Conservation (phyloP, 2,888 invertebrate species). For the Blomia tropicalis region DNA sequence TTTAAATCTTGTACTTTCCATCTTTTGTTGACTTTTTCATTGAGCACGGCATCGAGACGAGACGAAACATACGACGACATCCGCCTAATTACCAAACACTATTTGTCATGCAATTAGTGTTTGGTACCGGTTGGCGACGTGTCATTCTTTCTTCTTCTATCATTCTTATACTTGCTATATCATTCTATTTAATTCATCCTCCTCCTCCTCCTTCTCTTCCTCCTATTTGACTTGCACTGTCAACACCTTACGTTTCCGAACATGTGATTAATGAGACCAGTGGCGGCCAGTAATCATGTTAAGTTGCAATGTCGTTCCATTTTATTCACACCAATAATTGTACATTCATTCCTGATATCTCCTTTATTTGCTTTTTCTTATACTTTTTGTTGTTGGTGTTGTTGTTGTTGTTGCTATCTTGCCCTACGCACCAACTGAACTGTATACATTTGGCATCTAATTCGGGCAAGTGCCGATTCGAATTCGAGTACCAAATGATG, state of each 20-base stretch:
- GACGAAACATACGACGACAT: too few relatives aligned
- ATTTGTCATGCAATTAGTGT: constrained; percentile 12
- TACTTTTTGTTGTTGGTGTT: background rate
- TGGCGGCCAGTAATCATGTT: constrained; percentile 6
- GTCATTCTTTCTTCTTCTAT: too few relatives aligned
- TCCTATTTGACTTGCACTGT: background rate
- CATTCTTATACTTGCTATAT: too few relatives aligned
- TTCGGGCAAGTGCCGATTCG: too few relatives aligned
- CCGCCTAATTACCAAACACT: too few relatives aligned
- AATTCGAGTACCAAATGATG: too few relatives aligned
- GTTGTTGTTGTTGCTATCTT: background rate
- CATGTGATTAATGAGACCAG: constrained; percentile 7
- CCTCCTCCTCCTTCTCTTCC: background rate
- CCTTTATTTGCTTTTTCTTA: background rate
- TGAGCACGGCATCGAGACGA: too few relatives aligned
- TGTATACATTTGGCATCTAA: too few relatives aligned
- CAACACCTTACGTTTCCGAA: constrained; percentile 7
- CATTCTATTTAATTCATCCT: too few relatives aligned
- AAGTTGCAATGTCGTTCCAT: background rate
- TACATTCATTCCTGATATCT: background rate
- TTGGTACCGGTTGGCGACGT: background rate
- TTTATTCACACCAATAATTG: background rate
- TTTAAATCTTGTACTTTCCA: too few relatives aligned
- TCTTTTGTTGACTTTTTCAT: too few relatives aligned
- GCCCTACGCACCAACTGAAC: background rate